Evolutionary conservation across 2,113 vertebrate genomes (phyloP).

Genomic region (Hippocampus abdominalis): DNA sequence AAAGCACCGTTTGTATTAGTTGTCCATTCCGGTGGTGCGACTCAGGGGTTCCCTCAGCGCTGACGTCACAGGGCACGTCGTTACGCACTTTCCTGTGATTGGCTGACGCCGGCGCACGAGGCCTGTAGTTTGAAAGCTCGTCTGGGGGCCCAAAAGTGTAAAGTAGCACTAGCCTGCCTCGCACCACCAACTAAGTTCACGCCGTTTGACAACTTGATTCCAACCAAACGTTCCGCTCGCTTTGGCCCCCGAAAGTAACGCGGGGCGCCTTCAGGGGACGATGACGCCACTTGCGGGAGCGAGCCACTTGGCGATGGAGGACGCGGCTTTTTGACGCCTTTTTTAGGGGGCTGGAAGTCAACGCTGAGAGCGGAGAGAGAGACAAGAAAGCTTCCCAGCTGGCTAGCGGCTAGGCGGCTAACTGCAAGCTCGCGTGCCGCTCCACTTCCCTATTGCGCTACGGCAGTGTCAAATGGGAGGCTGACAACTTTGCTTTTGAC

Average conservation of each 20-base stretch:
- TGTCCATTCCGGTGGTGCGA: not conserved
- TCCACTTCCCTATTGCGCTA: constrained; percentile 67
- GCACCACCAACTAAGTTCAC: constrained; percentile 50
- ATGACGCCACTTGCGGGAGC: not conserved
- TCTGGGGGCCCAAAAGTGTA: constrained; percentile 34
- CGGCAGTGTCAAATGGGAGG: constrained; percentile 50
- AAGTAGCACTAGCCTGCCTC: constrained; percentile 19
- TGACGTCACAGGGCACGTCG: constrained; percentile 47
- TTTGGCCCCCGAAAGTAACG: not conserved
- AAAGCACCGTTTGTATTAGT: not conserved
- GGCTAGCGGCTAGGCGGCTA: constrained; percentile 29
- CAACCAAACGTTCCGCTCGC: too few relatives aligned
- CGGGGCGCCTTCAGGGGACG: not conserved
- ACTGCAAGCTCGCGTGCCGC: constrained; percentile 53
- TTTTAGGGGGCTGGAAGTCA: constrained; percentile 32
- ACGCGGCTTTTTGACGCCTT: not conserved
- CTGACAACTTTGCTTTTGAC: constrained; percentile 45
- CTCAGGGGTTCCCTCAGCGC: constrained; percentile 51
- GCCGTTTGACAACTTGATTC: not conserved
- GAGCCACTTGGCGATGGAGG: not conserved
- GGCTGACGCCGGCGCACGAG: constrained; percentile 50
- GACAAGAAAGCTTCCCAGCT: constrained; percentile 46
- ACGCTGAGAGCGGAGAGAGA: constrained; percentile 32
- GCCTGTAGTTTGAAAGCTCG: constrained; percentile 62
- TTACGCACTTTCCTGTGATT: constrained; percentile 52